Evolutionary conservation across 2,113 vertebrate genomes (phyloP).

Genomic region (Glaucidium brasilianum): DNA sequence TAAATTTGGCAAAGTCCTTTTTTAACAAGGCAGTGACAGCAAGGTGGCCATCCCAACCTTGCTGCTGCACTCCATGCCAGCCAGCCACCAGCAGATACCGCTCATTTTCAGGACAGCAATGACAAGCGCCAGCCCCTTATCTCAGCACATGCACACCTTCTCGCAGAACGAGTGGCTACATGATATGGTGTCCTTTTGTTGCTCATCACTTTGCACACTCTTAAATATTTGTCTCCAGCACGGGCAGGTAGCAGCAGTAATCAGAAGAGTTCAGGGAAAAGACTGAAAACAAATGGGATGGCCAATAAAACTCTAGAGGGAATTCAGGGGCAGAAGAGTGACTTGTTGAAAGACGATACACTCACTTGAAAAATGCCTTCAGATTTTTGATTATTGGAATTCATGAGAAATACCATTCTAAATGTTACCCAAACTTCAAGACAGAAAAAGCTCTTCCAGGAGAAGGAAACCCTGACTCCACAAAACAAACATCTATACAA

Average conservation of each 20-base stretch:
- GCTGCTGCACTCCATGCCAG: neutral
- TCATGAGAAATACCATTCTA: neutral
- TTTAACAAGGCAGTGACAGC: neutral
- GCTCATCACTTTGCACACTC: neutral
- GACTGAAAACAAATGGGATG: neutral
- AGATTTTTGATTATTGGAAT: neutral
- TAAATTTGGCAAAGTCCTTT: neutral
- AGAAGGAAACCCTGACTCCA: neutral
- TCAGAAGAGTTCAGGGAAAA: neutral
- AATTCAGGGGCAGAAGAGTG: neutral
- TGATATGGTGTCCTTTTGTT: neutral
- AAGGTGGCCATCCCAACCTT: neutral
- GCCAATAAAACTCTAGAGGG: neutral
- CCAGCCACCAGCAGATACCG: neutral
- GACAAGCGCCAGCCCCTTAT: neutral
- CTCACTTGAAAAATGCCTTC: neutral
- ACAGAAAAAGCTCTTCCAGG: neutral
- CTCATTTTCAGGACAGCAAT: neutral
- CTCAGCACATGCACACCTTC: neutral
- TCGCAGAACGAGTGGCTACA: neutral
- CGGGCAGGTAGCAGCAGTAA: neutral
- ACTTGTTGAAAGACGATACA: neutral
- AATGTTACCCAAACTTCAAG: neutral
- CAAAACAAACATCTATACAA: neutral
- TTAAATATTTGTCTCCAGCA: neutral